Evolutionary conservation across 23 tunicate species (phyloP), one percentile per base, ranked within the genome.

Genomic region (Ciona savignyi): DNA sequence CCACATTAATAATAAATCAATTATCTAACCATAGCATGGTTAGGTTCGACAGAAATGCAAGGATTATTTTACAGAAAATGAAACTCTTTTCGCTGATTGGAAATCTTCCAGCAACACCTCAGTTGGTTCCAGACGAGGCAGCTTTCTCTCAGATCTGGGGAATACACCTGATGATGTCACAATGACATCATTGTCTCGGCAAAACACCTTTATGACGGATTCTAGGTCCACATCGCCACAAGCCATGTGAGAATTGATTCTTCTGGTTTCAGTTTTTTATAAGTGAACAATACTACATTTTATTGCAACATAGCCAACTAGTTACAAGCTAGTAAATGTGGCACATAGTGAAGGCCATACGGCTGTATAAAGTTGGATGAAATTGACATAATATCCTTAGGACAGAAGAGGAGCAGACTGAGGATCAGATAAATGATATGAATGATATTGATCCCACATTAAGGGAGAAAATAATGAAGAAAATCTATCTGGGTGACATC

Each of bases 41-140:
- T n/a, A n/a, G n/a, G n/a, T n/a, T n/a, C n/a, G n/a, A n/a, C n/a
- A n/a, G n/a, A n/a, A n/a, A n/a, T n/a, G n/a, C n/a, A n/a, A n/a
- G n/a, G n/a, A 9, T 34, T 3, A 24, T 34, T 6, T 74, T 61
- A 1, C 32, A 78, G 75, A 69, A n/a, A 72, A 68, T 42, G 87
- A 72, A 23, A 74, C 66, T 27, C 70, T 82, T 1, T 82, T 82
- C 65, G 73, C 87, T 35, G 87, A 82, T 34, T 82, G 87, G 87
- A 21, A 65, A 35, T 51, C 80, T 24, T 60, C 26, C 6, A 19
- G 23, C 31, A 49, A 19, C 63, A 42, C 76, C 3, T 4, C 64
- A 20, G 2, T 34, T 15, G 29, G 20, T 6, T 73, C 78, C 60
- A 76, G 73, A 4, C 23, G 51, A 21, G 78, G 48, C 20, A 72